These are phyloP conservation scores for Apolygus lucorum DNA, from an alignment of 1,140 invertebrate species.

Conservation along the genomic window DNA sequence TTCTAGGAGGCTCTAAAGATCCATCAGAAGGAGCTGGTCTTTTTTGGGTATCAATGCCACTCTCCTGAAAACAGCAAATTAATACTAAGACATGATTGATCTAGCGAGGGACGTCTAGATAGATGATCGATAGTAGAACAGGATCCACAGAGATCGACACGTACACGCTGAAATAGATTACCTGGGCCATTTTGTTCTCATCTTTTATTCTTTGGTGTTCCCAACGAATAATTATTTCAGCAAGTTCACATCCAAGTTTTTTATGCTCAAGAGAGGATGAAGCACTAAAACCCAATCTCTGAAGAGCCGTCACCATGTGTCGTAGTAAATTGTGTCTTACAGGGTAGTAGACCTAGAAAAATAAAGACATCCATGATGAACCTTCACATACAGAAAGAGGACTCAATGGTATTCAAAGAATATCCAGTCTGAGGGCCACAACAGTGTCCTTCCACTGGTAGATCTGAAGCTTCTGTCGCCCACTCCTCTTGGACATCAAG, in stretches of 20 bases:
- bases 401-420: too few species aligned
- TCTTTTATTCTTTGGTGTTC: conserved; percentile 72
- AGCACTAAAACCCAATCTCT: conserved; percentile 80
- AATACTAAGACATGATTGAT: too few species aligned
- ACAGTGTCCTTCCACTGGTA: too few species aligned
- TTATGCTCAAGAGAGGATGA: conserved; percentile 84
- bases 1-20: not conserved
- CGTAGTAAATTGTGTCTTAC: conserved; percentile 89
- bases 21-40: not conserved
- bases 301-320: conserved; percentile 90
- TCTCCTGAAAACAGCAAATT: too few species aligned
- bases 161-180: not conserved
- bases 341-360: conserved; percentile 86
- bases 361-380: too few species aligned
- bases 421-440: too few species aligned
- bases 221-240: conserved; percentile 97
- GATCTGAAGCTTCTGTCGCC: too few species aligned
- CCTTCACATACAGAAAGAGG: too few species aligned
- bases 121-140: too few species aligned
- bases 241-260: conserved; percentile 88
- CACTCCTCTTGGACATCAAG: too few species aligned
- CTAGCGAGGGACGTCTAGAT: too few species aligned
- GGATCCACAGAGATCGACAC: too few species aligned
- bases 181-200: conserved; percentile 41
- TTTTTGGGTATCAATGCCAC: not conserved